Base-by-base conservation (phyloP, 2,113 vertebrate genomes). In the Axis porcinus region DNA sequence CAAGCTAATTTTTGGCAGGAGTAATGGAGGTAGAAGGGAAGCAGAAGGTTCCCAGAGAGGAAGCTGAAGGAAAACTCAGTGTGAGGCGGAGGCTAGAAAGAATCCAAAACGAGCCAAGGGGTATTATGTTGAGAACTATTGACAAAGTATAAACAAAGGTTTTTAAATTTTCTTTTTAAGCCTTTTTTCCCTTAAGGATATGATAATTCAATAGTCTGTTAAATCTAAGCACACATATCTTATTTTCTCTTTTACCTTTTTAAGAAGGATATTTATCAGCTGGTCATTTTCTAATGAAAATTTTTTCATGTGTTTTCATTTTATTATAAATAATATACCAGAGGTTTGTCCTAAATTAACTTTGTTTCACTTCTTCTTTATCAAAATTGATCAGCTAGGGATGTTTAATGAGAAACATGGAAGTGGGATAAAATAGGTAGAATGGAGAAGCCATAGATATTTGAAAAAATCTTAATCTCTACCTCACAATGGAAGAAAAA, bases 91-190 rank as follows among this genome's bases (percentile, higher is more conserved):
- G 78, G 25, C 52, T 78, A 58, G 13, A 57, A 78, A 70, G 47
- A 74, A 67, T 91, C 33, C 40, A 43, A 91, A 97, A 91, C 58
- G n/a, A 97, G 33, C 91, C 74, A 89, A 94, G 4, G 21, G 64
- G 36, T 91, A 47, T 83, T 89, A 83, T 93, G 36, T 79, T 89
- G 45, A 94, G 47, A 96, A 92, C 54, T 45, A 74, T 28, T 91
- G 58, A 81, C 62, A 91, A 84, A 57, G 9, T 33, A 94, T 93
- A 92, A 96, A 50, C 21, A 92, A 86, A 97, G 19, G 64, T 14
- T 91, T 86, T 62, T n/a, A 84, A 83, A 58, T 36, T 83, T 82
- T 93, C 11, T 92, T 79, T 86, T 86, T 30, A 89, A 83, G 7
- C 7, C 1, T 40, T 52, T 11, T 95, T 85, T 95, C 57, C 47